These are phyloP conservation scores for Thamnaconus septentrionalis DNA, from an alignment of 2,113 vertebrate species.

Conservation along the genomic window DNA sequence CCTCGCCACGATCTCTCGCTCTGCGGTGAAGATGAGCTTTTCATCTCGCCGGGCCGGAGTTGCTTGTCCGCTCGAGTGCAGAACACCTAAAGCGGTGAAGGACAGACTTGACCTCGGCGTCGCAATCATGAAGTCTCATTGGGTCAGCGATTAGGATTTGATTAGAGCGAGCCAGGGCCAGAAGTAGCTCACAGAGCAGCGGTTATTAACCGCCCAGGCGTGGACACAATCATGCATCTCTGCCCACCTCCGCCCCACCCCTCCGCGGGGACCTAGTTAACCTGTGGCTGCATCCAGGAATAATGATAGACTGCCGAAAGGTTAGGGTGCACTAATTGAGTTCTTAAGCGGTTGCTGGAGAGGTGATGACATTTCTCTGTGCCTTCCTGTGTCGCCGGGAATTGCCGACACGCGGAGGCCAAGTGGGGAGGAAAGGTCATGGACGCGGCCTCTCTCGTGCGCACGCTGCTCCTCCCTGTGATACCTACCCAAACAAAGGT, in stretches of 20 bases:
- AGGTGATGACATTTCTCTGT: constrained; percentile 53
- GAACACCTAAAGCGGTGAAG: constrained; percentile 40
- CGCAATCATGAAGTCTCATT: constrained; percentile 56
- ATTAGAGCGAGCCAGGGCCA: constrained; percentile 49
- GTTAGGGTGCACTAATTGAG: constrained; percentile 66
- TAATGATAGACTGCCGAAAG: constrained; percentile 67
- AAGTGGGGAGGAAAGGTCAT: constrained; percentile 7
- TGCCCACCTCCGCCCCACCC: constrained; percentile 12
- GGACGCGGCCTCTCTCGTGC: neutral
- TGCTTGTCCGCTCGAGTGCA: constrained; percentile 32
- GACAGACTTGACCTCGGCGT: constrained; percentile 53
- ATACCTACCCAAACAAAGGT: no score
- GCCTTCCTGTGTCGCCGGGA: constrained; percentile 21
- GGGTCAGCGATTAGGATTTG: constrained; percentile 58
- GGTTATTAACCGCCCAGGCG: constrained; percentile 31
- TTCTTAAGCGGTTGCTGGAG: constrained; percentile 49
- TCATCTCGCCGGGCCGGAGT: constrained; percentile 32
- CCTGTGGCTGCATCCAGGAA: constrained; percentile 40
- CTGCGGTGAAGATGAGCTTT: constrained; percentile 27
- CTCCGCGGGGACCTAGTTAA: constrained; percentile 52
- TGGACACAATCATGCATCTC: constrained; percentile 16
- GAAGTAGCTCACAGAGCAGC: constrained; percentile 38
- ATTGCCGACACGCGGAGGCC: constrained; percentile 17
- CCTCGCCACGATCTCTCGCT: neutral
- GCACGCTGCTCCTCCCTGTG: neutral